These are phyloP conservation scores for Rhyacophila evoluta DNA, from an alignment of 2,888 invertebrate genomes.

Conservation along the genomic window DNA sequence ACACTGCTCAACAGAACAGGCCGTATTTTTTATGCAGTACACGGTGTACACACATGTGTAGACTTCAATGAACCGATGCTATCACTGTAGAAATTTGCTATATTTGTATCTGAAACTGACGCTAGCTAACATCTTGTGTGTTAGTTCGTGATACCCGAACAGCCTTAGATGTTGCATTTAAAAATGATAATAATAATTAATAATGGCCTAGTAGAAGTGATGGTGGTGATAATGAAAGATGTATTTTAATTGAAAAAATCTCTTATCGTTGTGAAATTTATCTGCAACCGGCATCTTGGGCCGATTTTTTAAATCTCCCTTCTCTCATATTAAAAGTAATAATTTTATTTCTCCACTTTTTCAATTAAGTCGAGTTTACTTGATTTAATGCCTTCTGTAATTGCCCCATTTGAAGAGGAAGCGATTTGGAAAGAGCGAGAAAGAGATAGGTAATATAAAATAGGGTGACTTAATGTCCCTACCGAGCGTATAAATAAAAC, in stretches of 20 bases:
- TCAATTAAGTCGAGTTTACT: constrained; percentile 25
- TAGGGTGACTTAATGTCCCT: constrained; percentile 40
- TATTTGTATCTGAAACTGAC: too few species aligned
- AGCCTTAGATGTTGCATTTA: too few species aligned
- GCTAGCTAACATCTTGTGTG: too few species aligned
- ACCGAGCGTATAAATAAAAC: constrained; percentile 37
- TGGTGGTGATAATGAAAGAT: background rate
- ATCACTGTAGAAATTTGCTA: too few species aligned
- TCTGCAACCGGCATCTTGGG: background rate
- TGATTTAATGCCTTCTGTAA: constrained; percentile 48
- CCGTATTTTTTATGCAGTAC: too few species aligned
- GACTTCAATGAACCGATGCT: too few species aligned
- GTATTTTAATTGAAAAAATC: constrained; percentile 6
- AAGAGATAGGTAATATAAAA: constrained; percentile 6
- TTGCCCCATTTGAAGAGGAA: constrained; percentile 41
- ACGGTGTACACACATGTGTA: too few species aligned
- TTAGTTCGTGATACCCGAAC: too few species aligned
- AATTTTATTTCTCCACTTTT: constrained; percentile 22
- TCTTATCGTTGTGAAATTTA: background rate
- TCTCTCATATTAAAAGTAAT: constrained; percentile 19
- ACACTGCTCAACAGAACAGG: too few species aligned
- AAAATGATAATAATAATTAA: too few species aligned
- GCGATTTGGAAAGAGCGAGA: constrained; percentile 16
- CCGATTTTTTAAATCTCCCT: background rate
- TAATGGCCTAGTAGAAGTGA: too few species aligned